Conservation (phyloP, 2,113 vertebrate genomes). For the Terrapene triunguis region DNA sequence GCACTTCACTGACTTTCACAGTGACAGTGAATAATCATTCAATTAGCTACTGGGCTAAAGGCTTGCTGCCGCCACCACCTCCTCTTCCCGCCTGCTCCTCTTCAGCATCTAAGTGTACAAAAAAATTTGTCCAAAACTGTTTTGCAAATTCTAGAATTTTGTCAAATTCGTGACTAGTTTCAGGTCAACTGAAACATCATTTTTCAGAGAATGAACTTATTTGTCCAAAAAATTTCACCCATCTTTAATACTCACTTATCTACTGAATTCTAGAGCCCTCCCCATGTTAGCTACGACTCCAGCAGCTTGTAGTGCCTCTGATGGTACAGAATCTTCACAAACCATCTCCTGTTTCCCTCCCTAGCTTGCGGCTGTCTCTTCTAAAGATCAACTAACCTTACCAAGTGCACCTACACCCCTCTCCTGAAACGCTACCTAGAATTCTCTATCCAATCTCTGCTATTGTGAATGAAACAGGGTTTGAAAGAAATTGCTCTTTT, state of each 20-base stretch:
- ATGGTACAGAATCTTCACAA: neutral
- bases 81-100: neutral
- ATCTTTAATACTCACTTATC: neutral
- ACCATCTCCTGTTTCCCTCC: neutral
- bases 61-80: too few species aligned
- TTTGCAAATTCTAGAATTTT: too few species aligned
- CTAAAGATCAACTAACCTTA: neutral
- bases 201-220: neutral
- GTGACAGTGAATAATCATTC: too few species aligned
- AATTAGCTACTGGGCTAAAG: too few species aligned
- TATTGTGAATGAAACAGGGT: neutral
- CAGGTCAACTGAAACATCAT: neutral
- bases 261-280: neutral
- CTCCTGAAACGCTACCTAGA: neutral
- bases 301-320: neutral
- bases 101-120: neutral
- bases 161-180: neutral
- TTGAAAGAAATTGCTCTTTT: neutral
- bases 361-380: neutral
- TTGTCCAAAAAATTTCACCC: neutral
- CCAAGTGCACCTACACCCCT: neutral
- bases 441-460: neutral
- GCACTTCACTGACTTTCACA: too few species aligned
- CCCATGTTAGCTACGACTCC: neutral
- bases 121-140: too few species aligned